Percentiles rank a stretch among this genome's conserved stretches.
Evolutionary conservation across 2,888 invertebrate genomes (phyloP).

Genomic region (Lasiommata megera): DNA sequence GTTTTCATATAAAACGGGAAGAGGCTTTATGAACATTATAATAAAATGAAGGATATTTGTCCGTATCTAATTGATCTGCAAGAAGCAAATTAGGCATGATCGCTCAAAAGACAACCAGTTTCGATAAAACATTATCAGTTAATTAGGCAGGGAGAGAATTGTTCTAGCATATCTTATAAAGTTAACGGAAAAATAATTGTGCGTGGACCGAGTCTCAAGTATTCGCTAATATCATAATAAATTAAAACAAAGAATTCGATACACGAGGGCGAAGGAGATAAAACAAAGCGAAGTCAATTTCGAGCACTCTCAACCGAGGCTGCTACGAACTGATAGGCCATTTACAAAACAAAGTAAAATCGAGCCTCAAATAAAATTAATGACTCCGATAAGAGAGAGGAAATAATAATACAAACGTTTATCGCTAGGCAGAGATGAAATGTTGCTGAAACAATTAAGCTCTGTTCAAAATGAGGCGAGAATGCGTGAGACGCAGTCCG

Average conservation of each 20-base stretch:
- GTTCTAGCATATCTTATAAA: no score
- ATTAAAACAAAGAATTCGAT: conserved; percentile 12
- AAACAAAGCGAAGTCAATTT: conserved; percentile 23
- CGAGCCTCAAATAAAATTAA: conserved; percentile 22
- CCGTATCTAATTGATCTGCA: no score
- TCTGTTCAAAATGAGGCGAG: no score
- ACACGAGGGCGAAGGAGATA: conserved; percentile 12
- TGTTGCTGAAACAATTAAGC: conserved; percentile 23
- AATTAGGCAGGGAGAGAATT: no score
- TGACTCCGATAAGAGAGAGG: conserved; percentile 17
- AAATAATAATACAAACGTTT: conserved; percentile 3
- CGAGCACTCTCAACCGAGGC: not conserved
- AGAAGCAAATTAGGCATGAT: no score
- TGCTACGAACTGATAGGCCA: conserved; percentile 25
- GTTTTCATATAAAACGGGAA: no score
- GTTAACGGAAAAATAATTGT: no score
- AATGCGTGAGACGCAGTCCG: no score
- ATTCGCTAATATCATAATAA: not conserved
- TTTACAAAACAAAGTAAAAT: conserved; percentile 28
- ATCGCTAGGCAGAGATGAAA: conserved; percentile 10
- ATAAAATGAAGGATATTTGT: no score
- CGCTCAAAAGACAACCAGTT: no score
- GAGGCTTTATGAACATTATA: no score
- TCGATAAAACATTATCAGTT: no score
- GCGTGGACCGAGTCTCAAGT: not conserved